Evolutionary conservation across 2,797 vertebrate genomes (phyloP).

Genomic region (Takifugu ocellatus): DNA sequence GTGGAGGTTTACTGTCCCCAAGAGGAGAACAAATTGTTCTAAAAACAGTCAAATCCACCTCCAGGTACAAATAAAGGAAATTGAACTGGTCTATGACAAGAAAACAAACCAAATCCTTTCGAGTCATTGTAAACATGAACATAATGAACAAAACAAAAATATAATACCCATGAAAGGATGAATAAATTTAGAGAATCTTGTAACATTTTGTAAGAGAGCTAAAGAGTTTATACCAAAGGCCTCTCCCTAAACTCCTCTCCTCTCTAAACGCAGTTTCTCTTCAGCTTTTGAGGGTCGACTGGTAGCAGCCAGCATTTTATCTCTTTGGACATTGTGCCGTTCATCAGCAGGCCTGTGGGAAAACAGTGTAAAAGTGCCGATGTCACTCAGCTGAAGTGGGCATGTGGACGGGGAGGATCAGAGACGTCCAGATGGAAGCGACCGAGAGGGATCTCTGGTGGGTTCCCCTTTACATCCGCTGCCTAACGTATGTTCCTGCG

Average conservation of each 20-base stretch:
- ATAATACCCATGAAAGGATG: background rate
- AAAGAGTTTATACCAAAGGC: background rate
- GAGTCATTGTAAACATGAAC: background rate
- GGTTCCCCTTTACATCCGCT: slow-evolving; percentile 1
- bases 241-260: background rate
- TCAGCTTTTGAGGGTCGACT: background rate
- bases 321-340: background rate
- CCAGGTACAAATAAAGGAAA: no score
- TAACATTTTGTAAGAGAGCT: background rate
- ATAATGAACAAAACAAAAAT: background rate
- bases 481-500: background rate
- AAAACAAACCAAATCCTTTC: no score
- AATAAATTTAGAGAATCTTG: background rate
- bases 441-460: slow-evolving; percentile 7
- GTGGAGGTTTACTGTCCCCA: no score
- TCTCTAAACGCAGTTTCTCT: background rate
- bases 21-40: no score
- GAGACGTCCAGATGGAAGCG: slow-evolving; percentile 22
- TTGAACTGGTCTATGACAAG: no score
- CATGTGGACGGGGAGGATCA: background rate
- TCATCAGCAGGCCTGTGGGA: slow-evolving; percentile 14
- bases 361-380: slow-evolving; percentile 1
- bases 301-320: background rate
- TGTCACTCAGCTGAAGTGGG: slow-evolving; percentile 17
- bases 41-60: no score